Evolutionary conservation across 2,113 vertebrate genomes (phyloP), one percentile per base, ranked within the genome.

Genomic region (Onychostruthus taczanowskii): DNA sequence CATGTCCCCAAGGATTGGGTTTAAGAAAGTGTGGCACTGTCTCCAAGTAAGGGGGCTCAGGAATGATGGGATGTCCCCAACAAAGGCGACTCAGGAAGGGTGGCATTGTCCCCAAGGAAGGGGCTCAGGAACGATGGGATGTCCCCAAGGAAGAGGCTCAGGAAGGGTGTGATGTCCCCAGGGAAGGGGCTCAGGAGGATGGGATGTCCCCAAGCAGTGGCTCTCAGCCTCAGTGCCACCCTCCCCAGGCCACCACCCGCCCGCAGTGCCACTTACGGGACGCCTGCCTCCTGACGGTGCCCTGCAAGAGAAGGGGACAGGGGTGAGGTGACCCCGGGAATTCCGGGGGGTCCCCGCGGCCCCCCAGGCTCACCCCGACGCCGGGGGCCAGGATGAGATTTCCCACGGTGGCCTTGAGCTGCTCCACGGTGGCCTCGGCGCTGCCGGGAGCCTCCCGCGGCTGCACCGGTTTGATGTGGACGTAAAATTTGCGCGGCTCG

Each of bases 351-450:
- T 24, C 52, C 69, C 62, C 4, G 0, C 6, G 3, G 10, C 17
- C 23, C 39, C 13, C 16, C 2, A 9, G 8, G 33, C 97, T 96
- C 97, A 98, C 98, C 90, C 96, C 98, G 17, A 98, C 73, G 87
- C 98, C 97, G 2, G 99, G 98, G 2, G 99, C 98, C 82, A 99
- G 98, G 66, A 98, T 99, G 81, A 99, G 98, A 13, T 97, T 97
- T 7, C 99, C 99, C 1, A 99, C 98, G 0, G 99, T 99, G 76
- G 99, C 99, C 77, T 98, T 98, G 52, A 99, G 98, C 97, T 99
- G 98, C 55, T 98, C 98, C 14, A 98, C 97, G 0, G 98, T 93
- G 13, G 98, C 98, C 7, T 98, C 98, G 0, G 98, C 58, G 83
- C 96, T 98, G 77, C 95, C 96, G 27, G 79, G 69, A 12, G 82